Evolutionary conservation across 2,888 invertebrate species (phyloP).

Genomic region (Homarus gammarus): DNA sequence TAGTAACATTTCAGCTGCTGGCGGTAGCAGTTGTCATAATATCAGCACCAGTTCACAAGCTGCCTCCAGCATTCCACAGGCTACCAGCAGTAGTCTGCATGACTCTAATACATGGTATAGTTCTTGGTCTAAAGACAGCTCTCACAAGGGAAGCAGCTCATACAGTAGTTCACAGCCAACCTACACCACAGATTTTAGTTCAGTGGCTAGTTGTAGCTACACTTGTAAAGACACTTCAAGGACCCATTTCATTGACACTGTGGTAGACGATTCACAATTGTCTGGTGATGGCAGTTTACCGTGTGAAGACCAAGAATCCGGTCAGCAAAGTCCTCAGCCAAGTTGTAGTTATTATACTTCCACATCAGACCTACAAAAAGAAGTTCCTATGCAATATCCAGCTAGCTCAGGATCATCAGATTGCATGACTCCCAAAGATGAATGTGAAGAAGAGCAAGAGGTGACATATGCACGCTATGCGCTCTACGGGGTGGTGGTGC

Average conservation of each 20-base stretch:
- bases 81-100: not conserved
- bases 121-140: not conserved
- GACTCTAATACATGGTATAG: not conserved
- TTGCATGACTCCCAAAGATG: constrained; percentile 47
- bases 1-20: not conserved
- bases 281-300: not conserved
- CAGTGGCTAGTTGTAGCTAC: constrained; percentile 13
- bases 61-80: not conserved
- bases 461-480: constrained; percentile 82
- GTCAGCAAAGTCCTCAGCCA: constrained; percentile 28
- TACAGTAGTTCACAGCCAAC: constrained; percentile 5
- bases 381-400: constrained; percentile 15
- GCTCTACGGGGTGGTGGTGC: constrained; percentile 90
- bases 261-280: constrained; percentile 17
- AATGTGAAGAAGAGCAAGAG: constrained; percentile 37
- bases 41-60: not conserved
- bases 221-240: not conserved
- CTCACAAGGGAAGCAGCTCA: not conserved
- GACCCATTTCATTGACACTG: not conserved
- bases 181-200: constrained; percentile 1
- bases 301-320: not conserved
- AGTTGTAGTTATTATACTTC: constrained; percentile 15
- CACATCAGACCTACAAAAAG: constrained; percentile 15
- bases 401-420: constrained; percentile 38
- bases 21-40: not conserved